Conservation (phyloP, 2,888 invertebrate species). For the Heteropelma amictum region DNA sequence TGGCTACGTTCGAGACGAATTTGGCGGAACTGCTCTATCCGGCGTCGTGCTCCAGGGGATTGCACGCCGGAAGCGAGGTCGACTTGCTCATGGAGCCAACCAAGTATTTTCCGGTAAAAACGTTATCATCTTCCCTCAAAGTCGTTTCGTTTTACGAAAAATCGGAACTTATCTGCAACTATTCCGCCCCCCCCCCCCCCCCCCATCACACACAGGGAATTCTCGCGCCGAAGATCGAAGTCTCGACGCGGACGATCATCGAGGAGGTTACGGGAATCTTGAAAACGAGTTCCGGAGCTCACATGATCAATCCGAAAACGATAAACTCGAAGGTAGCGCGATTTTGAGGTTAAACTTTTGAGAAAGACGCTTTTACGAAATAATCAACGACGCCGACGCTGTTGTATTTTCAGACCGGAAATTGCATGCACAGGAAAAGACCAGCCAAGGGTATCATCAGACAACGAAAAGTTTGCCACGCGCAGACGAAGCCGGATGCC, state of each 20-base stretch:
- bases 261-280: constrained; percentile 80
- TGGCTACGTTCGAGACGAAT: constrained; percentile 83
- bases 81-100: constrained; percentile 85
- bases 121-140: no score
- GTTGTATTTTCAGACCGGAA: constrained; percentile 60
- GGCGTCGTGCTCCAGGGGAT: constrained; percentile 79
- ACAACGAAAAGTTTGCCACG: constrained; percentile 74
- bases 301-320: constrained; percentile 76
- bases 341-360: neutral
- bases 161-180: no score
- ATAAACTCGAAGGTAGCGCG: constrained; percentile 73
- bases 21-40: constrained; percentile 84
- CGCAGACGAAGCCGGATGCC: constrained; percentile 60
- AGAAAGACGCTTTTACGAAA: neutral
- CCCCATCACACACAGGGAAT: no score
- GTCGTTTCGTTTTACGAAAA: no score
- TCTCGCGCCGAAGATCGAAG: constrained; percentile 85
- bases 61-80: constrained; percentile 81
- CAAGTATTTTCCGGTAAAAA: constrained; percentile 83
- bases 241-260: constrained; percentile 84
- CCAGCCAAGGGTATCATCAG: constrained; percentile 68
- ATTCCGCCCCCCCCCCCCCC: no score
- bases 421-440: constrained; percentile 63
- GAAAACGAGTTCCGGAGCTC: constrained; percentile 59
- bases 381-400: neutral